Evolutionary conservation across 1,140 invertebrate genomes (phyloP).

Genomic region (Eriocheir sinensis): DNA sequence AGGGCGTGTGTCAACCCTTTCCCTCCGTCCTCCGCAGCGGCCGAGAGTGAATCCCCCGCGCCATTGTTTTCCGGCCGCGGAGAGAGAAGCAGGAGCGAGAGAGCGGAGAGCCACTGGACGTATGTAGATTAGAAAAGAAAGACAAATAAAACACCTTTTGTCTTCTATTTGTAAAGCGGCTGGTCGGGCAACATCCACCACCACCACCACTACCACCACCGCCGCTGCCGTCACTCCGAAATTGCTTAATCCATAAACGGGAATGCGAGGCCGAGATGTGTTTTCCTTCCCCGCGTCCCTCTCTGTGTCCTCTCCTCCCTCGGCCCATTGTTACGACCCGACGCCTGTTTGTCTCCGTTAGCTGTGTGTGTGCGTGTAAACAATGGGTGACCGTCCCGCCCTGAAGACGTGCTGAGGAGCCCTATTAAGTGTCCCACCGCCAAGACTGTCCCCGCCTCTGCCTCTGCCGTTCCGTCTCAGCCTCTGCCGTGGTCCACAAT

Average conservation of each 20-base stretch:
- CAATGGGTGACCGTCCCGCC: not conserved
- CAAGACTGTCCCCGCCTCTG: too few species aligned
- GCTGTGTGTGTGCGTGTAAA: not conserved
- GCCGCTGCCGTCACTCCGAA: too few species aligned
- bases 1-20: not conserved
- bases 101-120: not conserved
- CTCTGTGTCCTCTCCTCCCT: too few species aligned
- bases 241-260: conserved; percentile 7
- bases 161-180: not conserved
- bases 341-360: not conserved
- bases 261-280: not conserved
- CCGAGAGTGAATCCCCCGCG: not conserved
- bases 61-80: not conserved
- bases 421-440: not conserved
- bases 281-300: not conserved
- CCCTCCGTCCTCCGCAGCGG: too few species aligned
- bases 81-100: not conserved
- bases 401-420: not conserved
- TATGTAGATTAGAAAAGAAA: not conserved
- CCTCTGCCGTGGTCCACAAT: not conserved
- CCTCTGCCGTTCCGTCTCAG: not conserved
- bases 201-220: too few species aligned
- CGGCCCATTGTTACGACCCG: not conserved
- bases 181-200: not conserved
- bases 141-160: not conserved